phyloP scores from a whole-genome alignment of 2,888 invertebrate genomes.

The Beris chalybata region DNA sequence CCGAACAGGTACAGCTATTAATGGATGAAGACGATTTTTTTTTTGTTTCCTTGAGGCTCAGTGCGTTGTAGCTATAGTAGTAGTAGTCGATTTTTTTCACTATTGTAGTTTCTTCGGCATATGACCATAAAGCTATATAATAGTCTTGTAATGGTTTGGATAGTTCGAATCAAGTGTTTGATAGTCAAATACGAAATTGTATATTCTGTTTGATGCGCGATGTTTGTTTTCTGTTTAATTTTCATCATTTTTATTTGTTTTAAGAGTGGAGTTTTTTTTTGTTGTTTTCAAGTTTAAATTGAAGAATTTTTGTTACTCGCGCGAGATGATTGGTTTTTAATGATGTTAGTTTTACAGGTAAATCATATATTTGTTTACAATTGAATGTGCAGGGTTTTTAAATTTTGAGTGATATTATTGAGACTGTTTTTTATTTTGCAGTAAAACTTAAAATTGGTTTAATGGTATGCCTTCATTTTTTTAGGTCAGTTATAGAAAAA shows the following conservation, averaged over 20 bases:
- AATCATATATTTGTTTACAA: conserved; percentile 23
- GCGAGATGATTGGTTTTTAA: conserved; percentile 29
- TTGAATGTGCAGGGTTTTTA: not conserved
- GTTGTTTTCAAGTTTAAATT: too few relatives aligned
- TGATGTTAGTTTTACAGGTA: conserved; percentile 23
- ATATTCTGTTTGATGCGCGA: not conserved
- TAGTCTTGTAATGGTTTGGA: conserved; percentile 30
- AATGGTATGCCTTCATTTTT: too few relatives aligned
- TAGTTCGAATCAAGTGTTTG: conserved; percentile 29
- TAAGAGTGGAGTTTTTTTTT: conserved; percentile 4
- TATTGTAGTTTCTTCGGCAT: too few relatives aligned
- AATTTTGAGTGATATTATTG: too few relatives aligned
- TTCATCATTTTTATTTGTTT: conserved; percentile 30
- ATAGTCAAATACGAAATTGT: conserved; percentile 21
- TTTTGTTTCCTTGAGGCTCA: too few relatives aligned
- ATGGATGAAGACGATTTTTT: too few relatives aligned
- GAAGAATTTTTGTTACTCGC: conserved; percentile 7
- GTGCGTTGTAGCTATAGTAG: too few relatives aligned
- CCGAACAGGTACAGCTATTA: conserved; percentile 16
- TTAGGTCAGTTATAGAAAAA: too few relatives aligned
- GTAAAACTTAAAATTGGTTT: too few relatives aligned
- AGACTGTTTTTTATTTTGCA: too few relatives aligned
- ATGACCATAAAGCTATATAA: conserved; percentile 11
- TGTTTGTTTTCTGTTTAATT: conserved; percentile 26
- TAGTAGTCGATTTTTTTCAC: too few relatives aligned